Evolutionary conservation across 2,888 invertebrate genomes (phyloP).

Genomic region (Geophilus truncorum): DNA sequence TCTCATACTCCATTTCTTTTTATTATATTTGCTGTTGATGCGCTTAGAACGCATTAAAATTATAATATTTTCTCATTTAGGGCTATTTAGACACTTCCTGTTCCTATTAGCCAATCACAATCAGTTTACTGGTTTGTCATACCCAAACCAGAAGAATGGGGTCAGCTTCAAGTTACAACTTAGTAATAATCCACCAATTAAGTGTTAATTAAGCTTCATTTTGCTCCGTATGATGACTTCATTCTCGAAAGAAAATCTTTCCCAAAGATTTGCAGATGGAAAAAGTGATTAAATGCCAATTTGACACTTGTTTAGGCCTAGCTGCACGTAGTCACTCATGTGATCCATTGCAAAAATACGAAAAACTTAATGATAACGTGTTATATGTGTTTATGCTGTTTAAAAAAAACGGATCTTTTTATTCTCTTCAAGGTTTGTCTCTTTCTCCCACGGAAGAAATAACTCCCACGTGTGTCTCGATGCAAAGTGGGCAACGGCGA

Average conservation of each 20-base stretch:
- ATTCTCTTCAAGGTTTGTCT: neutral
- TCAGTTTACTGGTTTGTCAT: neutral
- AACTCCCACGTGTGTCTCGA: slow-evolving; percentile 8
- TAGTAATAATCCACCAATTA: neutral
- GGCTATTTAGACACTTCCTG: neutral
- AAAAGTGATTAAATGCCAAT: neutral
- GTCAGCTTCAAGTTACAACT: neutral
- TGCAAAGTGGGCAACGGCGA: neutral
- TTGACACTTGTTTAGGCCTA: neutral
- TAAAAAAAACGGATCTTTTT: neutral
- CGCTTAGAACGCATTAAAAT: neutral
- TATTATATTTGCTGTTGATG: neutral
- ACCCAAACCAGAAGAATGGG: neutral
- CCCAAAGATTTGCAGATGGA: neutral
- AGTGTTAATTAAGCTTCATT: neutral
- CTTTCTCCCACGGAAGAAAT: slow-evolving; percentile 6
- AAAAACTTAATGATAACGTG: neutral
- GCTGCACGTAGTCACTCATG: neutral
- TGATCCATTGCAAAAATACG: neutral
- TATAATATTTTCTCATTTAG: neutral
- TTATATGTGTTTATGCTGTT: neutral
- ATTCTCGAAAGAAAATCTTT: neutral
- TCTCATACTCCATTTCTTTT: neutral
- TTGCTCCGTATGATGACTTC: neutral
- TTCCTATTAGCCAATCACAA: slow-evolving; percentile 17